Conservation (phyloP, 2,797 vertebrate genomes). For the Sorex maritimensis region DNA sequence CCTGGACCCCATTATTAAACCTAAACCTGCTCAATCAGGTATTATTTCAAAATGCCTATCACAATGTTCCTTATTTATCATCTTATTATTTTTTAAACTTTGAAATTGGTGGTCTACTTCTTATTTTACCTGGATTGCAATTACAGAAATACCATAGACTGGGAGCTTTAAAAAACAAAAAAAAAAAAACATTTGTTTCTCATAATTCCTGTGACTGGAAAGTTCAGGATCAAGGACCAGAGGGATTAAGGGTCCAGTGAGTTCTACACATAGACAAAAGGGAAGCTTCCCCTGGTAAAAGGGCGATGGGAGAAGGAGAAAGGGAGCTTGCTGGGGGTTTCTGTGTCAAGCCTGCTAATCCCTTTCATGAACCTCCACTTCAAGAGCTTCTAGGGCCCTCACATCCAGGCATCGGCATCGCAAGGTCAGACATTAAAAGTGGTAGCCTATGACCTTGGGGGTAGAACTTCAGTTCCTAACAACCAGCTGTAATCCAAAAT, state of each 20-base stretch:
- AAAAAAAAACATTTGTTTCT: background rate
- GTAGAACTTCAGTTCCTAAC: background rate
- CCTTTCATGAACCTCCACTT: background rate
- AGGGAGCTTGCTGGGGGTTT: background rate
- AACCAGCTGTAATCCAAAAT: background rate
- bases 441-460: background rate
- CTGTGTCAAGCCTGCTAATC: background rate
- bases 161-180: background rate
- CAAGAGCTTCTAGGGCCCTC: background rate
- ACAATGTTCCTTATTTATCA: background rate
- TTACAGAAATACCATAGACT: background rate
- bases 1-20: background rate
- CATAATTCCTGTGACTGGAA: background rate
- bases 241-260: too few relatives aligned
- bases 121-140: background rate
- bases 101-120: background rate
- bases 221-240: background rate
- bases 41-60: too few relatives aligned
- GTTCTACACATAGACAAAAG: background rate
- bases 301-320: background rate
- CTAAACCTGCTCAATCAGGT: too few relatives aligned
- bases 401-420: too few relatives aligned
- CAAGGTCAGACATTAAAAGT: background rate
- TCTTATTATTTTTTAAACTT: background rate
- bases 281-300: background rate